Conservation (phyloP, 2,113 vertebrate species). For the Platysternon megacephalum region DNA sequence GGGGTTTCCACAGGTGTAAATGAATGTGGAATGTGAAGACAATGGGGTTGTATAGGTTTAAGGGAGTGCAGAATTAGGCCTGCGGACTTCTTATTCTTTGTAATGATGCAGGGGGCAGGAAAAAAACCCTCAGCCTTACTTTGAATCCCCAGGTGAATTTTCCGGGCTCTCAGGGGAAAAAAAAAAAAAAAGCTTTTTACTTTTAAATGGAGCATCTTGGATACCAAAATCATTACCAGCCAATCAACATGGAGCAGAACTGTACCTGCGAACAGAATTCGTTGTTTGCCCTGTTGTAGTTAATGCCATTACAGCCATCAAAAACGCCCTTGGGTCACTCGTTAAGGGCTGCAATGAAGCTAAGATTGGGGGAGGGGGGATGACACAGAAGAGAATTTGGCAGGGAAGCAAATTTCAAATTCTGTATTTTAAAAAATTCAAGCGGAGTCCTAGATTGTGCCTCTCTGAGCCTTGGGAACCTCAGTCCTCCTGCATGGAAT, state of each 20-base stretch:
- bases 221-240: constrained; percentile 24
- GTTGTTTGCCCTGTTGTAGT: not conserved
- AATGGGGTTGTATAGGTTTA: not conserved
- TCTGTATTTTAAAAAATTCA: constrained; percentile 1
- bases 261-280: not conserved
- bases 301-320: not conserved
- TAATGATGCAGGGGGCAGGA: constrained; percentile 6
- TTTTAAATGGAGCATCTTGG: not conserved
- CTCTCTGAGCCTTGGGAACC: not conserved
- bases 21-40: not conserved
- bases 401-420: not conserved
- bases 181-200: not conserved
- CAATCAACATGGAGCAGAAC: constrained; percentile 6
- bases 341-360: not conserved
- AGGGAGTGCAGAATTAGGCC: not conserved
- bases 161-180: not conserved
- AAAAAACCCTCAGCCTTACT: not conserved
- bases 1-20: not conserved
- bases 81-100: not conserved
- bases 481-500: not conserved
- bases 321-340: not conserved
- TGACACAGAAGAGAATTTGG: not conserved
- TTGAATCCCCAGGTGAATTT: not conserved
- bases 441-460: not conserved
- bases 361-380: not conserved